phyloP scores from a whole-genome alignment of 2,797 vertebrate genomes.

The Tauraco hartlaubi region DNA sequence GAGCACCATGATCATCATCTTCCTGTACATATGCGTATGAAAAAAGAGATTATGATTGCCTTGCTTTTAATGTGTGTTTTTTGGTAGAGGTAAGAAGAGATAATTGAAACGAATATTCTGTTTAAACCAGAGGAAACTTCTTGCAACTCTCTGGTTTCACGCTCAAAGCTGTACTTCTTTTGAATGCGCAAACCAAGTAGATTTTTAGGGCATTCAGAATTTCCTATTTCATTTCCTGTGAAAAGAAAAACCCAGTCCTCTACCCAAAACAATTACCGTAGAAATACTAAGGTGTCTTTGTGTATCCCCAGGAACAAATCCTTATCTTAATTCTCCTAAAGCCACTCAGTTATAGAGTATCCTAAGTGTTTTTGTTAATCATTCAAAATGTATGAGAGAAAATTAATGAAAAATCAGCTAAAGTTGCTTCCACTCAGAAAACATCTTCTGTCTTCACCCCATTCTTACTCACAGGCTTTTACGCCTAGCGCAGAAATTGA shows the following conservation, averaged over 20 bases:
- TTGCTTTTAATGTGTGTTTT: neutral
- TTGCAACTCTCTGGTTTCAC: neutral
- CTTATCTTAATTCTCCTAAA: neutral
- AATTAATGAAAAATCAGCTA: neutral
- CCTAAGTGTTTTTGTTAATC: neutral
- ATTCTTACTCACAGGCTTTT: neutral
- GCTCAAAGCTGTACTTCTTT: neutral
- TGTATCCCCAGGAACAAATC: neutral
- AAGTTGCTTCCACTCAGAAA: neutral
- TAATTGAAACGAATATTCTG: neutral
- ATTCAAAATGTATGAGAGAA: neutral
- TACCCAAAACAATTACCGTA: neutral
- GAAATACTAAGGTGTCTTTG: neutral
- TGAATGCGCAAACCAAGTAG: neutral
- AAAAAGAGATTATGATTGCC: neutral
- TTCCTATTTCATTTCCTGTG: neutral
- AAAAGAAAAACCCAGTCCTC: neutral
- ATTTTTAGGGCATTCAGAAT: neutral
- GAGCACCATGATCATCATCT: neutral
- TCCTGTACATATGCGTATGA: neutral
- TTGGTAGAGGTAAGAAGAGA: neutral
- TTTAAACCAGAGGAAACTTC: neutral
- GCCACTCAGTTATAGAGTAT: neutral
- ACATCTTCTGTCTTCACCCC: neutral
- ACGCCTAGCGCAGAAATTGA: accelerated